Conservation (phyloP, 2,113 vertebrate genomes). For the Oncorhynchus nerka region DNA sequence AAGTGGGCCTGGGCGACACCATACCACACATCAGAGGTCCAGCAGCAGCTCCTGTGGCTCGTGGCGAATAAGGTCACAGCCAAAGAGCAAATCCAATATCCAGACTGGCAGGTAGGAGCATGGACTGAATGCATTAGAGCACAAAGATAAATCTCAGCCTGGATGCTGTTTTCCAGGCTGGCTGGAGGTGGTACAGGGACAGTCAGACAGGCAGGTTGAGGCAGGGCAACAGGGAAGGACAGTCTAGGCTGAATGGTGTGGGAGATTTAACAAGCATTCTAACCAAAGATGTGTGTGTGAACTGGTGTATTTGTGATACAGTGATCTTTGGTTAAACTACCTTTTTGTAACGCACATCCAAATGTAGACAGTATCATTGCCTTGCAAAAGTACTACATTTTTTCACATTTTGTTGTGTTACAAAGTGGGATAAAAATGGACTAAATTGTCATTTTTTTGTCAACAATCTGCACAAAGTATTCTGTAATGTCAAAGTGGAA, state of each 20-base stretch:
- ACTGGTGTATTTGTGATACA: background rate
- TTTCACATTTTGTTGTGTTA: no score
- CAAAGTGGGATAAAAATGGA: no score
- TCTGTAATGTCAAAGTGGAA: no score
- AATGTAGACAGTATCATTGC: background rate
- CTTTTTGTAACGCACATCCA: background rate
- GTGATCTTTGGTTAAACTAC: no score
- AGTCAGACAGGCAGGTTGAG: background rate
- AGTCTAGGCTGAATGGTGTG: background rate
- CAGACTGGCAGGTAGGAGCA: conserved; percentile 58
- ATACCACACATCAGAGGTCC: conserved; percentile 59
- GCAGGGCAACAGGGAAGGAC: conserved; percentile 9
- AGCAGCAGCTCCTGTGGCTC: conserved; percentile 56
- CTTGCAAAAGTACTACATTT: no score
- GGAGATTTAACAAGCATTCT: background rate
- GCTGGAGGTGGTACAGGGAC: background rate
- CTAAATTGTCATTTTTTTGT: no score
- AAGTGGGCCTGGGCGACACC: conserved; percentile 28
- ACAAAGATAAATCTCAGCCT: conserved; percentile 60
- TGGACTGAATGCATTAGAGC: conserved; percentile 44
- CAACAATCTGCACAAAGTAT: no score
- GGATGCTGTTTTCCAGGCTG: conserved; percentile 45
- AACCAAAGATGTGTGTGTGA: background rate
- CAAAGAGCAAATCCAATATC: conserved; percentile 73
- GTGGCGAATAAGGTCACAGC: conserved; percentile 66